phyloP scores from a whole-genome alignment of 2,797 vertebrate species.

The Podarcis lilfordi region DNA sequence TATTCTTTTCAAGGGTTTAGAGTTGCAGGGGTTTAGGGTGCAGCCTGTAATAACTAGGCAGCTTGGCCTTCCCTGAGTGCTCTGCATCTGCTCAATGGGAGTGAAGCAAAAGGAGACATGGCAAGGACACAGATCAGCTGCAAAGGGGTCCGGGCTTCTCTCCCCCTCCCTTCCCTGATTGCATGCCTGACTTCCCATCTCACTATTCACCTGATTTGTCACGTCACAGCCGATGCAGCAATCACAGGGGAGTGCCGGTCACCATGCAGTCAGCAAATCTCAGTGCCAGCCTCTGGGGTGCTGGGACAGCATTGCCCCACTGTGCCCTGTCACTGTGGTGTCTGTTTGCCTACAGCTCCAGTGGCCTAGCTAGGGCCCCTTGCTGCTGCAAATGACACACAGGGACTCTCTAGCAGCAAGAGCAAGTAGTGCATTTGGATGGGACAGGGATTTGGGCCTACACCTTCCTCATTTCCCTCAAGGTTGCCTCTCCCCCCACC shows the following conservation, averaged over 20 bases:
- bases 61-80: not conserved
- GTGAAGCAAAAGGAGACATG: not conserved
- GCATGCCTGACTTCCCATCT: slow-evolving; percentile 57
- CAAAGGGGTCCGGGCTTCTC: slow-evolving; percentile 35
- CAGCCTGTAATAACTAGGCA: too few species aligned
- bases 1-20: not conserved
- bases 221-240: slow-evolving; percentile 35
- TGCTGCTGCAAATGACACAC: slow-evolving; percentile 24
- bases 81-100: not conserved
- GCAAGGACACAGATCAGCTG: not conserved
- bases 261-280: slow-evolving; percentile 53
- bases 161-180: slow-evolving; percentile 29
- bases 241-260: slow-evolving; percentile 57
- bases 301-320: slow-evolving; percentile 71
- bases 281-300: slow-evolving; percentile 38
- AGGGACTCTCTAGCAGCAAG: not conserved
- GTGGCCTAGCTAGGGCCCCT: slow-evolving; percentile 35
- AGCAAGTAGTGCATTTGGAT: slow-evolving; percentile 16
- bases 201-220: slow-evolving; percentile 53
- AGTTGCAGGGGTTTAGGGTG: too few species aligned
- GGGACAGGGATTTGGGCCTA: slow-evolving; percentile 36
- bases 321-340: slow-evolving; percentile 31
- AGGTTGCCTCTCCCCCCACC: not conserved
- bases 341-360: slow-evolving; percentile 54
- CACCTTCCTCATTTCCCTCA: slow-evolving; percentile 7